Base-by-base conservation (phyloP, 2,113 vertebrate genomes). In the Tragelaphus imberbis region DNA sequence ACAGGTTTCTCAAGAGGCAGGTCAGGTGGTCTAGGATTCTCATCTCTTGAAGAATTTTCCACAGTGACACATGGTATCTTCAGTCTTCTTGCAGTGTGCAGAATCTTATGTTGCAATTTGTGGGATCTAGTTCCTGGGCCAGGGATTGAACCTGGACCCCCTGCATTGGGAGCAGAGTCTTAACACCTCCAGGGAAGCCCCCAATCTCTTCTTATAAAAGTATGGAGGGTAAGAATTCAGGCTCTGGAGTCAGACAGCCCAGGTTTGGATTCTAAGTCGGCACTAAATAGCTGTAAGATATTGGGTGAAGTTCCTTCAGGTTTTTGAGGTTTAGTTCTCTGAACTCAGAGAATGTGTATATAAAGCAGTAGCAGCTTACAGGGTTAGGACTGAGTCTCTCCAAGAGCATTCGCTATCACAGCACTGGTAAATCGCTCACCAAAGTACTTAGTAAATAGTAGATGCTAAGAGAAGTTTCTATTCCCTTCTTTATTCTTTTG, bases 81-180 rank as follows among this genome's bases (percentile, higher is more conserved):
- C 68, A 40, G n/a, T 12, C n/a, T 23, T 23, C 19, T 71, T 23
- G n/a, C n/a, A 23, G n/a, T 0, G 0, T 23, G n/a, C 19, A 40
- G 68, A 40, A 23, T 40, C 19, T 36, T 71, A 12, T 9, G 0
- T 71, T 71, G n/a, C n/a, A 23, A 23, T 71, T 6, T 23, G n/a
- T 12, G n/a, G 10, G 10, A 40, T 40, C n/a, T 40, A 12, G 68
- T 71, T 40, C 68, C 19, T 71, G 68, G 68, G n/a, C 21, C 68
- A 40, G n/a, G n/a, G 68, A 40, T 6, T 23, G n/a, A 5, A 71
- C 68, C 68, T 71, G 68, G 68, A 23, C 19, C 68, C 65, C n/a
- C 19, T 71, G n/a, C 19, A 23, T 23, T 71, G n/a, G 0, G 10
- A 40, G 68, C 10, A 12, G n/a, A 23, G n/a, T 40, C n/a, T 71